Conservation (phyloP, 2,113 vertebrate species). For the Scartelaos histophorus region DNA sequence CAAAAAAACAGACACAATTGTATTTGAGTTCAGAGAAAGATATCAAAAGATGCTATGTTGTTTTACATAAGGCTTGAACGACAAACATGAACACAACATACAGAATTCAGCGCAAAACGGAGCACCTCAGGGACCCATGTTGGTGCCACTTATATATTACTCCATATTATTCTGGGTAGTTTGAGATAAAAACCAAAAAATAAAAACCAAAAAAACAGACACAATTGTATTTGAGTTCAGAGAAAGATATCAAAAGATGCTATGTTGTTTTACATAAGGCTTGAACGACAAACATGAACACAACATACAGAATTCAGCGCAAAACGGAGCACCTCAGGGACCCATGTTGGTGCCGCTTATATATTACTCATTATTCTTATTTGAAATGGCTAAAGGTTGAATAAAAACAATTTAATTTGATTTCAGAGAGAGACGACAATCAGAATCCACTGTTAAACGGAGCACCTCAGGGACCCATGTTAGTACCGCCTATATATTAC, state of each 20-base stretch:
- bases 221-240: constrained; percentile 50
- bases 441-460: constrained; percentile 20
- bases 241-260: constrained; percentile 55
- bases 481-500: neutral
- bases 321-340: constrained; percentile 51
- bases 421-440: constrained; percentile 62
- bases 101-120: constrained; percentile 40
- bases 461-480: too few species aligned
- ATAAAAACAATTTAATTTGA: constrained; percentile 28
- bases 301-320: constrained; percentile 25
- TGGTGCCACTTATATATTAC: constrained; percentile 30
- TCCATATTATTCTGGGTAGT: neutral
- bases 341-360: constrained; percentile 24
- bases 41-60: constrained; percentile 38
- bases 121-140: constrained; percentile 40
- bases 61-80: constrained; percentile 60
- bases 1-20: too few species aligned
- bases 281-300: constrained; percentile 40
- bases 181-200: neutral
- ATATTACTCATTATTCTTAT: too few species aligned
- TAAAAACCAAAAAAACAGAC: neutral
- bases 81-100: constrained; percentile 14
- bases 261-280: constrained; percentile 48
- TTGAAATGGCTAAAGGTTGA: neutral
- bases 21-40: constrained; percentile 42